Conservation (phyloP, 2,113 vertebrate genomes). For the Serranochromis macrocephalus region DNA sequence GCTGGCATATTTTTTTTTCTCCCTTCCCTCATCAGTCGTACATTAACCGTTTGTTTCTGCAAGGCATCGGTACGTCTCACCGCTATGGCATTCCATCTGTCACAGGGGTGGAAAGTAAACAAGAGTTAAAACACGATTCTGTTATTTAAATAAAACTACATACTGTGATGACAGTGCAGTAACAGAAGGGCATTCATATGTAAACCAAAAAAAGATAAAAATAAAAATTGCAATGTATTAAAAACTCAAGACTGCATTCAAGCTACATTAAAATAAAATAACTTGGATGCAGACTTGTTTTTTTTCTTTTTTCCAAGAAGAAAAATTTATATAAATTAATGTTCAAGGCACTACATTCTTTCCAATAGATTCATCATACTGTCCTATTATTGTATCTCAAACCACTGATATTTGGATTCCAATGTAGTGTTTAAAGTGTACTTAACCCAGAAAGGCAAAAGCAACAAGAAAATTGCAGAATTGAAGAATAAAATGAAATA, state of each 20-base stretch:
- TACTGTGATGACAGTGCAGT: conserved; percentile 71
- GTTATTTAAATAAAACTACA: conserved; percentile 68
- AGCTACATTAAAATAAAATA: conserved; percentile 61
- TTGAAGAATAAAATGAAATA: conserved; percentile 18
- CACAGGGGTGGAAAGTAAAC: conserved; percentile 59
- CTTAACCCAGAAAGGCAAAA: conserved; percentile 29
- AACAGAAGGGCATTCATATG: conserved; percentile 55
- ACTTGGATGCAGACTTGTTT: conserved; percentile 59
- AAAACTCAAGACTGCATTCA: conserved; percentile 24
- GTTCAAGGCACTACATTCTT: conserved; percentile 88
- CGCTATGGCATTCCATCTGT: conserved; percentile 54
- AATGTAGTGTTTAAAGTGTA: conserved; percentile 58
- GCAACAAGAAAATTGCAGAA: conserved; percentile 5
- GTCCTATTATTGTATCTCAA: conserved; percentile 22
- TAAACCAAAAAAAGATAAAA: conserved; percentile 9
- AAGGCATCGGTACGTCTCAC: conserved; percentile 57
- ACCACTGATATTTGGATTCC: conserved; percentile 44
- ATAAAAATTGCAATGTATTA: background rate
- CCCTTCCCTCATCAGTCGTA: conserved; percentile 8
- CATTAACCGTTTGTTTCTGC: conserved; percentile 32
- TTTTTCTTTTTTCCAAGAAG: conserved; percentile 55
- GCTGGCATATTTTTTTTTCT: conserved; percentile 17
- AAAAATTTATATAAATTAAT: conserved; percentile 65
- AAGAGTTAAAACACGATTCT: conserved; percentile 47
- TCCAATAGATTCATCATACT: conserved; percentile 62